Evolutionary conservation across 2,113 vertebrate genomes (phyloP).

Genomic region (Grus americana): DNA sequence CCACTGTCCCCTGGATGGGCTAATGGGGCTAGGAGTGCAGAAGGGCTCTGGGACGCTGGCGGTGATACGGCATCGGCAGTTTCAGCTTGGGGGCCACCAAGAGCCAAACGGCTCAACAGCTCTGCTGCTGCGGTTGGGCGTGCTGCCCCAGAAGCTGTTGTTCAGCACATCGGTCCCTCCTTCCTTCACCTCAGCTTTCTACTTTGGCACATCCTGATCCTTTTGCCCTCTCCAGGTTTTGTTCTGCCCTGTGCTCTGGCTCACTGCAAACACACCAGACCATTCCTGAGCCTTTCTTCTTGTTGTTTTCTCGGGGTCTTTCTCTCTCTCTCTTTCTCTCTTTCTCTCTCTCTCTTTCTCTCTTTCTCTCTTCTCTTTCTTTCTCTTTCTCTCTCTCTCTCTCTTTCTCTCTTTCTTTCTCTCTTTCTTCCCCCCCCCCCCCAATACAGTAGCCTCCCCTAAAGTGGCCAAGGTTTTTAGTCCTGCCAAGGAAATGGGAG

Average conservation of each 20-base stretch:
- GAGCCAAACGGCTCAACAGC: neutral
- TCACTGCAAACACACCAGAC: neutral
- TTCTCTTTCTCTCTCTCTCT: too few relatives aligned
- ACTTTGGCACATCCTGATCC: neutral
- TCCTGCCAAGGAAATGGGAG: conserved; percentile 31
- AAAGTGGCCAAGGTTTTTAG: neutral
- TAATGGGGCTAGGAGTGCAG: neutral
- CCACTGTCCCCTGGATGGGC: accelerated
- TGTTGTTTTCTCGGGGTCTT: neutral
- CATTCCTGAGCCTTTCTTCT: neutral
- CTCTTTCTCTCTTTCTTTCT: too few relatives aligned
- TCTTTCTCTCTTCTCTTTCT: too few relatives aligned
- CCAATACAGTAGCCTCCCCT: neutral
- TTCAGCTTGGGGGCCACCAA: neutral
- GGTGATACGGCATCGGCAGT: accelerated
- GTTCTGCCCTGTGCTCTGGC: neutral
- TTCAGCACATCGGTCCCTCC: neutral
- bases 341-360: too few relatives aligned
- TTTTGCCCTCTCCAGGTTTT: neutral
- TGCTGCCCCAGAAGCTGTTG: neutral
- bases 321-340: neutral
- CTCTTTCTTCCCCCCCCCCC: too few relatives aligned
- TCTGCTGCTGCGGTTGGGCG: neutral
- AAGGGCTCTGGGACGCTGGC: neutral
- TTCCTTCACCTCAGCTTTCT: neutral